Evolutionary conservation across 2,113 vertebrate species (phyloP), one percentile per base, ranked within the genome.

Genomic region (Mormyrus iriodes): DNA sequence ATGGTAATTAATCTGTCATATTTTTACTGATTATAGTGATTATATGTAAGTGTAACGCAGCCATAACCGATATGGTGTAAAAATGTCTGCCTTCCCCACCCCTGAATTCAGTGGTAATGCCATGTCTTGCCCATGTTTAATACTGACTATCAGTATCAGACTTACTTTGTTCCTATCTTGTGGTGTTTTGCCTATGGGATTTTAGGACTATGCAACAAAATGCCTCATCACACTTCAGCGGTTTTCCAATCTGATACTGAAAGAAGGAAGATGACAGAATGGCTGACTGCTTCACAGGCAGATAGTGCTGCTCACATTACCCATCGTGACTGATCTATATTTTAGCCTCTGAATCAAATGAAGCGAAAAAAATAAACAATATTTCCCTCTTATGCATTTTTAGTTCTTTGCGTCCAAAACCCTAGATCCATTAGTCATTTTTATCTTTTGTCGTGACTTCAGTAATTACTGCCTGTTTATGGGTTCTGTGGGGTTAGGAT

Each of bases 61-160:
- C 46, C 46, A 48, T 48, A 48, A 48, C 46, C 5, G 46, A 48
- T 48, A 48, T 8, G 2, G 24, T 8, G 2, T 27, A 83, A 91
- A 90, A n/a, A 91, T 93, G 94, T 94, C 94, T 93, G 94, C 92
- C 93, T 93, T 91, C 88, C 61, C 10, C 61, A 27, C 61, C n/a
- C 9, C n/a, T 65, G 24, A 65, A 27, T 65, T 65, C 58, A 46
- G 44, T 46, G 44, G 44, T 46, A 46, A 48, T 48, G 8, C 46
- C 46, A 48, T 6, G 46, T 8, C 61, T 13, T 69, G 9, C 61
- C 10, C 61, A 12, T 69, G 10, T n/a, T 13, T 73, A 73, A 31
- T 31, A 17, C 31, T 9, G 15, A 73, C 4, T 6, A 39, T 39
- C 39, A 15, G 35, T 12, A 31, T 27, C 10, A 31, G 10, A 76